Conservation (phyloP, 2,113 vertebrate species). For the Pan paniscus region DNA sequence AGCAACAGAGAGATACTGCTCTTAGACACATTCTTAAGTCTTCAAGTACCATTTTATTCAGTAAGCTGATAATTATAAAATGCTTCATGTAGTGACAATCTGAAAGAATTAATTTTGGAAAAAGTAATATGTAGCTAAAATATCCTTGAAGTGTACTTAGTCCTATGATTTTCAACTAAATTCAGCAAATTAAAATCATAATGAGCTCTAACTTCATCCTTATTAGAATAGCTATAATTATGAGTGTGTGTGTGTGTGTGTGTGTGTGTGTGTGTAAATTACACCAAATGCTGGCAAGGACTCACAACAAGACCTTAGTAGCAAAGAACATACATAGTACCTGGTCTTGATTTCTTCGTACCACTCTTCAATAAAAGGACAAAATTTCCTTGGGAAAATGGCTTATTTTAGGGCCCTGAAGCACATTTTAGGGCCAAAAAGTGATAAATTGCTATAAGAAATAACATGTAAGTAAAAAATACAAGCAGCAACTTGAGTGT, state of each 20-base stretch:
- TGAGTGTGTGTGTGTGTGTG: no score
- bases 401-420: background rate
- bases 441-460: background rate
- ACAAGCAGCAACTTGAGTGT: background rate
- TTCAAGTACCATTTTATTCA: background rate
- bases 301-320: background rate
- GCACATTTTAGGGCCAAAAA: background rate
- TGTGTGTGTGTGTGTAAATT: no score
- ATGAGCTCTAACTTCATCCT: background rate
- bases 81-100: background rate
- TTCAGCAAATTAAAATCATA: background rate
- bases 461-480: background rate
- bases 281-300: background rate
- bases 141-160: background rate
- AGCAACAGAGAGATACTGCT: background rate
- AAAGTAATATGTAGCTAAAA: background rate
- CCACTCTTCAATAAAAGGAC: background rate
- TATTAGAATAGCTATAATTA: background rate
- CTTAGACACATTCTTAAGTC: background rate
- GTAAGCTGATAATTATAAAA: background rate
- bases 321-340: background rate
- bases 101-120: background rate
- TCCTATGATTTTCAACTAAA: background rate
- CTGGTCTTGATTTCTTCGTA: background rate
- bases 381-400: background rate